A percentile compares a stretch with the other conserved stretches of the same genome.
Conservation (phyloP, 1,140 invertebrate species). For the Zaprionus nigranus region DNA sequence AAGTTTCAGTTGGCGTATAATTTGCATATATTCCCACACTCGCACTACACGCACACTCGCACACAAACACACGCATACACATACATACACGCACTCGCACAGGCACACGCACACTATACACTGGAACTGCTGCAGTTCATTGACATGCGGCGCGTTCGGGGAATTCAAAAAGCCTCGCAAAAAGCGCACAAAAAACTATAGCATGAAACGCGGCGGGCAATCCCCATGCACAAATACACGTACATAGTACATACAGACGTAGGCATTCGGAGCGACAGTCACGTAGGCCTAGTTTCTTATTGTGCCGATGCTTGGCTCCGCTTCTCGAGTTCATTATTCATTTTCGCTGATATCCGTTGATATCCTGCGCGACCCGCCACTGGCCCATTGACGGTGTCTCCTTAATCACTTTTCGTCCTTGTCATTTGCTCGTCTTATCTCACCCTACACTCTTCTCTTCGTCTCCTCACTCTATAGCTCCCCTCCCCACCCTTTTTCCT, state of each 20-base stretch:
- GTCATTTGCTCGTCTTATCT: constrained; percentile 38
- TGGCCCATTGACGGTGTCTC: constrained; percentile 40
- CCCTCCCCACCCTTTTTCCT: constrained; percentile 18
- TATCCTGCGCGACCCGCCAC: constrained; percentile 36
- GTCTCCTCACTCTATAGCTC: constrained; percentile 10
- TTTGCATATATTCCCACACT: constrained; percentile 62
- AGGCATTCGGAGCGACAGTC: constrained; percentile 1
- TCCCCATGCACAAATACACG: constrained; percentile 37
- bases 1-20: constrained; percentile 66
- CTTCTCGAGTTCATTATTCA: constrained; percentile 78
- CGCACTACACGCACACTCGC: constrained; percentile 21
- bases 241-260: constrained; percentile 19
- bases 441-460: background rate
- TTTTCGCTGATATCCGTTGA: constrained; percentile 81
- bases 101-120: constrained; percentile 27
- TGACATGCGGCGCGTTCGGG: constrained; percentile 68
- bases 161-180: constrained; percentile 51
- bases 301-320: constrained; percentile 48
- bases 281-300: constrained; percentile 69
- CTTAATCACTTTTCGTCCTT: constrained; percentile 68
- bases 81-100: constrained; percentile 32
- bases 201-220: constrained; percentile 41
- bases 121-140: constrained; percentile 59
- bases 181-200: constrained; percentile 31
- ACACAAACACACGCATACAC: constrained; percentile 18